Evolutionary conservation across 30 jellyfish, hydroid and myxozoan species (phyloP), one percentile per base, ranked within the genome.

Genomic region (Chrysaora quinquecirrha): DNA sequence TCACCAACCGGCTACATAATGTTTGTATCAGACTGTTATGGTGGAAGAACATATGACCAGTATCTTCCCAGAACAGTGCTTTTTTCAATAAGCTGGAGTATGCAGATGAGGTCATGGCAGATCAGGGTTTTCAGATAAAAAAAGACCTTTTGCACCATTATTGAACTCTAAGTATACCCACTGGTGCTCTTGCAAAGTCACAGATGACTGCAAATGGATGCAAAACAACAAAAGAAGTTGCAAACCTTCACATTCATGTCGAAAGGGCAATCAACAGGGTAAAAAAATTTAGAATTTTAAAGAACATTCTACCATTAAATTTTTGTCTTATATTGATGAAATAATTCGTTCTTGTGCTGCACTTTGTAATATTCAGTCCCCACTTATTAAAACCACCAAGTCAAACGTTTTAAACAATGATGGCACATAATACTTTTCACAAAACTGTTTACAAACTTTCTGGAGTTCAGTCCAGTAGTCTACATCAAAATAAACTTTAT

Each of bases 281-380:
- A n/a, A n/a, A n/a, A n/a, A n/a, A n/a, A n/a, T n/a, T n/a, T n/a
- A n/a, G n/a, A n/a, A n/a, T n/a, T n/a, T n/a, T n/a, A n/a, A n/a
- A n/a, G n/a, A n/a, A n/a, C n/a, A n/a, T n/a, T n/a, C n/a, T n/a
- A n/a, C n/a, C 93, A 24, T 0, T 75, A 23, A 73, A 87, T 21
- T 74, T 85, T 64, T 62, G 46, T 86, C 75, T 43, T 75, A n/a
- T 34, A 52, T 56, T 30, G 95, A 74, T 69, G 95, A 85, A 24
- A 85, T 72, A 72, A 66, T 76, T 34, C 25, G 68, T 49, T 23
- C 74, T 31, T 86, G 93, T 76, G 94, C 87, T 16, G 94, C 96
- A n/a, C n/a, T n/a, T n/a, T n/a, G n/a, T n/a, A n/a, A n/a, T n/a
- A n/a, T n/a, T n/a, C n/a, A n/a, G n/a, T 29, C 96, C 11, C 70